Conservation (phyloP, 2,888 invertebrate species). For the Sclerodermus sp. region DNA sequence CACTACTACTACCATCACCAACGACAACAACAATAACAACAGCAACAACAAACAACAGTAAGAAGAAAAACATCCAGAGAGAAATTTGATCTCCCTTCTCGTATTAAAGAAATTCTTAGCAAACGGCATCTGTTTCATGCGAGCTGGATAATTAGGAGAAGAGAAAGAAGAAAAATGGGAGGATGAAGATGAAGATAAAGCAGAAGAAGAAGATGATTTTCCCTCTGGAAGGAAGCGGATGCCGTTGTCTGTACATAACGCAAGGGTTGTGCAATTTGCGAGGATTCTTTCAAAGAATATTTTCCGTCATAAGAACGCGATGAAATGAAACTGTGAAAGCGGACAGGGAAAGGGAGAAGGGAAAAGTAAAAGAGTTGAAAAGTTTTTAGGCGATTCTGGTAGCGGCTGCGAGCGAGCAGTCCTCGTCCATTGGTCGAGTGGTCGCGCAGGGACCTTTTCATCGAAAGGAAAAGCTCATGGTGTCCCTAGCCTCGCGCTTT, state of each 20-base stretch:
- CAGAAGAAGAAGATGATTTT: slow-evolving; percentile 34
- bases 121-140: slow-evolving; percentile 52
- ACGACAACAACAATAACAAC: slow-evolving; percentile 1
- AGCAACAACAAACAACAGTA: slow-evolving; percentile 5
- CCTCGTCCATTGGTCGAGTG: slow-evolving; percentile 30
- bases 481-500: slow-evolving; percentile 35
- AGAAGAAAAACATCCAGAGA: slow-evolving; percentile 11
- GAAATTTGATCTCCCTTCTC: slow-evolving; percentile 15
- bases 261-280: slow-evolving; percentile 23
- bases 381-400: too few species aligned
- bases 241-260: slow-evolving; percentile 29
- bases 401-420: slow-evolving; percentile 23
- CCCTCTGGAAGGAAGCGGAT: slow-evolving; percentile 17
- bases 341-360: too few species aligned
- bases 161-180: slow-evolving; percentile 29
- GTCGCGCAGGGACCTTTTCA: slow-evolving; percentile 28
- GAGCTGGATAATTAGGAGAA: slow-evolving; percentile 43
- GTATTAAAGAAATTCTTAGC: slow-evolving; percentile 23
- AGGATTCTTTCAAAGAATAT: too few species aligned
- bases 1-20: background rate
- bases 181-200: too few species aligned
- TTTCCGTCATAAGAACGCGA: too few species aligned
- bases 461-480: slow-evolving; percentile 5
- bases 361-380: too few species aligned
- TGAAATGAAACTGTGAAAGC: too few species aligned